Conservation (phyloP, 2,113 vertebrate species). For the Nymphicus hollandicus region DNA sequence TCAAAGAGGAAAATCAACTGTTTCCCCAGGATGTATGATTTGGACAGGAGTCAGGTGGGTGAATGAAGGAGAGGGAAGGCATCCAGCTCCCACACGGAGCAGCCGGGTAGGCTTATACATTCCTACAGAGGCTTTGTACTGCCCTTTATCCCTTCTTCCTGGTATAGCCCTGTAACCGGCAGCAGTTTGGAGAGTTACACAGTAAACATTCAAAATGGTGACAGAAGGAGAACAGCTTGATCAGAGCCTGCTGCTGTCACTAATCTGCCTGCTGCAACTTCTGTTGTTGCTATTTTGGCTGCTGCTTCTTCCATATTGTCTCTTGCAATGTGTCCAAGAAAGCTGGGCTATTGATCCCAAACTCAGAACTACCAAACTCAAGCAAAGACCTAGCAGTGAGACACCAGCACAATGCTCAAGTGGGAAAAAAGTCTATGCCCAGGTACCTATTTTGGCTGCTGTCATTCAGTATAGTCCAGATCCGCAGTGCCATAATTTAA, state of each 20-base stretch:
- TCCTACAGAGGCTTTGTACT: slow-evolving; percentile 1
- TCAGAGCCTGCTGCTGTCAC: slow-evolving; percentile 58
- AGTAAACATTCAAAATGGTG: slow-evolving; percentile 55
- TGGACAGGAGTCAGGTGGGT: not conserved
- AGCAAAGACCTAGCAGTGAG: not conserved
- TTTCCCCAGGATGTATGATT: slow-evolving; percentile 18
- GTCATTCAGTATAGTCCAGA: not conserved
- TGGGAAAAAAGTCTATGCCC: not conserved
- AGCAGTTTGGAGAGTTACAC: slow-evolving; percentile 10
- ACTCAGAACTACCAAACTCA: not conserved
- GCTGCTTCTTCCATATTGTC: slow-evolving; percentile 41
- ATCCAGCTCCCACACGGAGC: not conserved
- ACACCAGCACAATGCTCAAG: not conserved
- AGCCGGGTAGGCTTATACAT: not conserved
- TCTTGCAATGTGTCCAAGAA: slow-evolving; percentile 8
- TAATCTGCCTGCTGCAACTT: slow-evolving; percentile 55
- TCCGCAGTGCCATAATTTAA: not conserved
- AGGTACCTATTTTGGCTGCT: not conserved
- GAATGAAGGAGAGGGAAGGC: not conserved
- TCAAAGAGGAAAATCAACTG: not conserved
- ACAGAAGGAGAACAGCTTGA: slow-evolving; percentile 73
- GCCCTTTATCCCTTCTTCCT: not conserved
- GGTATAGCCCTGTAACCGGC: not conserved
- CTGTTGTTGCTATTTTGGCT: slow-evolving; percentile 66
- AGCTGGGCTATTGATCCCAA: not conserved